Percentiles rank a stretch among this genome's conserved stretches.
Evolutionary conservation across 2,888 invertebrate genomes (phyloP).

Genomic region (Eucriotettix oculatus): DNA sequence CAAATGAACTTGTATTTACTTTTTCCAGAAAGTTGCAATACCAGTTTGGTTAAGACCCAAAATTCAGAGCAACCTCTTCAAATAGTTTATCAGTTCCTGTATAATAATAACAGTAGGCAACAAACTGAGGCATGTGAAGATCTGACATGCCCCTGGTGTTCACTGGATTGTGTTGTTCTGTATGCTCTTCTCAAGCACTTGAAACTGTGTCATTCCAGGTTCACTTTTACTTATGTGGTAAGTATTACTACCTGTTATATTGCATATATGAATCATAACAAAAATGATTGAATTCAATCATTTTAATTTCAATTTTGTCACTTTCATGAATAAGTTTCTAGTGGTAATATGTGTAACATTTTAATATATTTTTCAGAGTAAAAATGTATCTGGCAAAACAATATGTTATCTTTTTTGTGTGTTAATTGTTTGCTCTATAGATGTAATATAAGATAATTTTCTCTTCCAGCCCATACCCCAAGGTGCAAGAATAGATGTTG

Average conservation of each 20-base stretch:
- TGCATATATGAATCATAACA: too few relatives aligned
- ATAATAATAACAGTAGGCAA: slow-evolving; percentile 86
- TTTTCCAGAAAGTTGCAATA: not conserved
- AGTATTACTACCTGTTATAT: slow-evolving; percentile 22
- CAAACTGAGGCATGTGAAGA: slow-evolving; percentile 91
- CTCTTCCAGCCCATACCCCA: slow-evolving; percentile 44
- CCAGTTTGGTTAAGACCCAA: not conserved
- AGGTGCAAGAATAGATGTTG: slow-evolving; percentile 84
- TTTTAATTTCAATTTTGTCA: too few relatives aligned
- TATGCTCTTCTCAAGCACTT: slow-evolving; percentile 86
- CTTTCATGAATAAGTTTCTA: not conserved
- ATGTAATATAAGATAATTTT: not conserved
- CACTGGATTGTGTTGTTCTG: slow-evolving; percentile 69
- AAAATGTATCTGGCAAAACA: not conserved
- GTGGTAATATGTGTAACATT: not conserved
- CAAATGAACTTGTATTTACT: not conserved
- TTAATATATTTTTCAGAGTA: not conserved
- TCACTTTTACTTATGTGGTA: slow-evolving; percentile 81
- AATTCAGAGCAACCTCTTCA: slow-evolving; percentile 33
- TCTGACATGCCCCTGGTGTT: slow-evolving; percentile 92
- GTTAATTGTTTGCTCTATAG: not conserved
- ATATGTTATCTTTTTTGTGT: not conserved
- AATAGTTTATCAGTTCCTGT: slow-evolving; percentile 90
- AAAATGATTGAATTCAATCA: too few relatives aligned
- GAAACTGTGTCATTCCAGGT: slow-evolving; percentile 82